Evolutionary conservation across 2,888 invertebrate species (phyloP).

Genomic region (Himalopsyche kuldschensis): DNA sequence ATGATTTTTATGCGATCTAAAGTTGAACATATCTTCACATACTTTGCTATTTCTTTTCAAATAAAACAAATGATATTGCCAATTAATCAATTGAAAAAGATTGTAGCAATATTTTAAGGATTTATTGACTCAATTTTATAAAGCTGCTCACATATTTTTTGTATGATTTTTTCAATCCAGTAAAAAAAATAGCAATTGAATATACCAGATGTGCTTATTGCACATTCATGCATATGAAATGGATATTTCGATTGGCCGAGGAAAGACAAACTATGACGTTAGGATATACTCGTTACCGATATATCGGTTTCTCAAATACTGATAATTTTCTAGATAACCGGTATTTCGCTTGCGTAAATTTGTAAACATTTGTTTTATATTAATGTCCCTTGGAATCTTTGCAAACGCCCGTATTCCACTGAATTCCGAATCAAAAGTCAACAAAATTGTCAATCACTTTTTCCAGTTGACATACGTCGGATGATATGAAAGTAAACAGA

Average conservation of each 20-base stretch:
- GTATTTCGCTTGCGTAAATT: background rate
- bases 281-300: too few relatives aligned
- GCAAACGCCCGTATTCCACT: background rate
- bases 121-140: too few relatives aligned
- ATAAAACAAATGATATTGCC: too few relatives aligned
- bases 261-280: background rate
- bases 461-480: constrained; percentile 21
- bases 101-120: too few relatives aligned
- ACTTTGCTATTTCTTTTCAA: too few relatives aligned
- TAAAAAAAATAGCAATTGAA: too few relatives aligned
- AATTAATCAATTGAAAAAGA: too few relatives aligned
- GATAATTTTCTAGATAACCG: background rate
- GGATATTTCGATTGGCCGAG: background rate
- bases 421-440: background rate
- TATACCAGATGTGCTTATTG: constrained; percentile 13
- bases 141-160: too few relatives aligned
- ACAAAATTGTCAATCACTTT: constrained; percentile 21
- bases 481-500: constrained; percentile 30
- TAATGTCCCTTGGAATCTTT: background rate
- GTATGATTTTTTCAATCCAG: too few relatives aligned
- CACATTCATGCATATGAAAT: constrained; percentile 6
- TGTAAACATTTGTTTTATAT: background rate
- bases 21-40: too few relatives aligned
- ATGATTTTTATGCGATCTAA: too few relatives aligned
- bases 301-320: background rate